Base-by-base conservation (phyloP, 2,113 vertebrate genomes). In the Triplophysa siluroides region DNA sequence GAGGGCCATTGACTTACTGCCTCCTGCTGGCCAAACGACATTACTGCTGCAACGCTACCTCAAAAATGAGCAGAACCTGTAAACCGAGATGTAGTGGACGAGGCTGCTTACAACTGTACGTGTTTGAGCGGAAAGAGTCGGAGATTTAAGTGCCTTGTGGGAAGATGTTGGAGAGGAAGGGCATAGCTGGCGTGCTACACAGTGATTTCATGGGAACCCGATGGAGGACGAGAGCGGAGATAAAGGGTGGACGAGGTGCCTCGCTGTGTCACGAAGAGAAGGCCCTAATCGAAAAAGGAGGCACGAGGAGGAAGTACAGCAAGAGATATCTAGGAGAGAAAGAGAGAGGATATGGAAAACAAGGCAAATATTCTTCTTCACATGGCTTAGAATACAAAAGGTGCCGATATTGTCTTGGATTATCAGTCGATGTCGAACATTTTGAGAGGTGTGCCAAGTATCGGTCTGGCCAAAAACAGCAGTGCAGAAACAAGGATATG, bases 281-380 rank as follows among this genome's bases (percentile, higher is more conserved):
- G 71, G 79, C 79, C 43, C 70, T 75, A 72, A 67, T 65, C 8
- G 62, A 62, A 83, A 77, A 65, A 78, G 69, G 50, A 67, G 66
- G 47, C 43, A 54, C 76, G 41, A 54, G 67, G 64, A 75, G 47
- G 66, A 79, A 75, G 60, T 75, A 65, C 72, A 66, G 69, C 54
- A 23, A 33, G 67, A 82, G 23, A 79, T 67, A 80, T 85, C 41
- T 72, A 84, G 84, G 85, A 89, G 82, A 86, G 58, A 74, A 81
- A 86, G 47, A 69, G 75, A 78, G 29, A 69, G 68, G 50, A 67
- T 29, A 61, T 38, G 33, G 73, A 66, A 69, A 58, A 54, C 24
- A 78, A 81, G 66, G 73, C 47, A 61, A 26, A 66, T 60, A 23
- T 76, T 52, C 23, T 50, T 75, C 21, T 47, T 76, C 21, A 21